Evolutionary conservation across 2,888 invertebrate species (phyloP), one percentile per base, ranked within the genome.

Genomic region (Drosophila longiperda): DNA sequence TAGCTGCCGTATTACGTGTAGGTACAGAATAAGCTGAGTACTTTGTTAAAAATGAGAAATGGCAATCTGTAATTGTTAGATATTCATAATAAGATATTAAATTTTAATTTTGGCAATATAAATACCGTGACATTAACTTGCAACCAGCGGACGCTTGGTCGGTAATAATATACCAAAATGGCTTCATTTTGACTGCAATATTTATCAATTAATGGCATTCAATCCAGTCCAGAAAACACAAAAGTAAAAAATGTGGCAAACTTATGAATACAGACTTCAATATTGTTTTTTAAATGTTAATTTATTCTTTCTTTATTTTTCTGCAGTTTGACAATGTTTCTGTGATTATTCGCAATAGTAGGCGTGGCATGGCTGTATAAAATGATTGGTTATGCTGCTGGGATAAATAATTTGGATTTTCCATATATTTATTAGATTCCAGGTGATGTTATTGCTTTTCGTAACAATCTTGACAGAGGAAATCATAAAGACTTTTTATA

Each of bases 321-420:
- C 26, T 97, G 97, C 92, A 45, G 45, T 96, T 96, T 91, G 95
- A 95, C 33, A 20, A 93, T 97, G 1, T 97, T 97, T 91, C 87
- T 97, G 79, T 97, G 97, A 89, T 93, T 97, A 38, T 96, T 97
- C 91, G 94, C 97, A 83, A 96, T 97, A 34, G 97, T 97, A 96
- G 97, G 97, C 0, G 95, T 97, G 36, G 96, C 96, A 89, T 97
- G 97, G 97, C 94, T 95, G 0, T 95, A 96, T 92, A 97, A 97
- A 90, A 94, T 96, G 63, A 93, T 97, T 73, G 96, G 96, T 40
- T 96, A 96, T 94, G 94, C 95, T 0, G 53, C 33, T 34, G 4
- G 1, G 34, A 38, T 36, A 11, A 26, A 1, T 7, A 49, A 36
- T 15, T 1, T 5, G 1, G 0, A 15, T 26, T 26, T 7, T 54